Conservation (phyloP, 2,888 invertebrate species). For the Rutpela maculata region DNA sequence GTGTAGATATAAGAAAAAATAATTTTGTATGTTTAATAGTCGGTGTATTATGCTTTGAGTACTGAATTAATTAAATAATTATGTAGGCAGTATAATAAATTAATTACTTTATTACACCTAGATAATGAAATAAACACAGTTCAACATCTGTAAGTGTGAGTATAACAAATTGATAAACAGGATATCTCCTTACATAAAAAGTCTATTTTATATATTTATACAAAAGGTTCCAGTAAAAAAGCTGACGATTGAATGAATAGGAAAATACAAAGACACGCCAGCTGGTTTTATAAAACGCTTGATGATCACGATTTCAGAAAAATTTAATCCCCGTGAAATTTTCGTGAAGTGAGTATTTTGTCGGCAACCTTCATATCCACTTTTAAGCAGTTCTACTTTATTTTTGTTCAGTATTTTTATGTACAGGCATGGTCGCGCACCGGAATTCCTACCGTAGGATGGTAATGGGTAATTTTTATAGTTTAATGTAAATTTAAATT, state of each 20-base stretch:
- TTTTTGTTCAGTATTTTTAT: constrained; percentile 25
- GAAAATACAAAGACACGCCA: constrained; percentile 53
- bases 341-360: constrained; percentile 56
- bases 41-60: constrained; percentile 12
- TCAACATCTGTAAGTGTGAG: neutral
- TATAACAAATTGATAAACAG: constrained; percentile 30
- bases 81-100: constrained; percentile 28
- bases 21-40: constrained; percentile 12
- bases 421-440: constrained; percentile 1
- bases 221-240: constrained; percentile 31
- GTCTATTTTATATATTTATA: constrained; percentile 30
- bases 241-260: constrained; percentile 51
- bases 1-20: neutral
- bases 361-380: constrained; percentile 45
- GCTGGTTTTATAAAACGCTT: constrained; percentile 52
- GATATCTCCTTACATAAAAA: neutral
- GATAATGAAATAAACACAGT: constrained; percentile 12
- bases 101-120: constrained; percentile 17
- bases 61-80: constrained; percentile 24
- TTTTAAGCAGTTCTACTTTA: constrained; percentile 18
- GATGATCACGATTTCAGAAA: constrained; percentile 56
- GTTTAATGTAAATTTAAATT: constrained; percentile 65
- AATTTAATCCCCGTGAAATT: constrained; percentile 58
- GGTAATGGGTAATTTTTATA: constrained; percentile 59
- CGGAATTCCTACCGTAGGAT: neutral